Conservation (phyloP, 2,113 vertebrate species). For the Hucho hucho region DNA sequence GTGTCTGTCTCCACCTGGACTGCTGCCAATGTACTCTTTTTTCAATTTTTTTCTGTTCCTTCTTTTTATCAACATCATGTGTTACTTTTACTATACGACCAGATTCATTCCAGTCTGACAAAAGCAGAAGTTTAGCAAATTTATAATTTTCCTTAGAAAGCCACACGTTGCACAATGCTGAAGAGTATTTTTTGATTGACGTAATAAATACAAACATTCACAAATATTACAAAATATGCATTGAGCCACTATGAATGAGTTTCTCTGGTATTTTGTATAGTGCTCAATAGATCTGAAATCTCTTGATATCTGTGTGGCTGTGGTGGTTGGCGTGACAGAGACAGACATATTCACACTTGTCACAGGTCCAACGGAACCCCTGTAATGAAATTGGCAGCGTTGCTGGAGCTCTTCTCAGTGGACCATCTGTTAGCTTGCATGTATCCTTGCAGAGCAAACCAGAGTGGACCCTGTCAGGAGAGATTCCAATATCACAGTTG, state of each 20-base stretch:
- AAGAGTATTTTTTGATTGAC: not conserved
- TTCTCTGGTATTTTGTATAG: constrained; percentile 2
- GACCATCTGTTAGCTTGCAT: constrained; percentile 62
- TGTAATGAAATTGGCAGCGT: constrained; percentile 58
- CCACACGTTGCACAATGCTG: not conserved
- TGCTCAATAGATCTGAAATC: not conserved
- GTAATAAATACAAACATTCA: not conserved
- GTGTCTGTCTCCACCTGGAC: constrained; percentile 70
- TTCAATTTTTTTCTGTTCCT: constrained; percentile 24
- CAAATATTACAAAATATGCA: not conserved
- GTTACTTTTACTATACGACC: constrained; percentile 14
- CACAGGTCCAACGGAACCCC: constrained; percentile 42
- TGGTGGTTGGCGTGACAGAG: constrained; percentile 33
- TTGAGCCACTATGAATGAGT: not conserved
- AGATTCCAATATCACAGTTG: constrained; percentile 7
- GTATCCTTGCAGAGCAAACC: not conserved
- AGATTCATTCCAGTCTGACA: constrained; percentile 31
- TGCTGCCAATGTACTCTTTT: constrained; percentile 55
- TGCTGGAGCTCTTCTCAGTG: constrained; percentile 45
- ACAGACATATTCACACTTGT: constrained; percentile 49
- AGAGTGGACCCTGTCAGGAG: not conserved
- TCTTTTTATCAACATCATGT: constrained; percentile 49
- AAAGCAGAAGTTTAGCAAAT: not conserved
- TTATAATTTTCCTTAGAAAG: not conserved
- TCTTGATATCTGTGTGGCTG: constrained; percentile 20